Conservation (phyloP, 2,113 vertebrate genomes). For the Dryoscopus gambensis region DNA sequence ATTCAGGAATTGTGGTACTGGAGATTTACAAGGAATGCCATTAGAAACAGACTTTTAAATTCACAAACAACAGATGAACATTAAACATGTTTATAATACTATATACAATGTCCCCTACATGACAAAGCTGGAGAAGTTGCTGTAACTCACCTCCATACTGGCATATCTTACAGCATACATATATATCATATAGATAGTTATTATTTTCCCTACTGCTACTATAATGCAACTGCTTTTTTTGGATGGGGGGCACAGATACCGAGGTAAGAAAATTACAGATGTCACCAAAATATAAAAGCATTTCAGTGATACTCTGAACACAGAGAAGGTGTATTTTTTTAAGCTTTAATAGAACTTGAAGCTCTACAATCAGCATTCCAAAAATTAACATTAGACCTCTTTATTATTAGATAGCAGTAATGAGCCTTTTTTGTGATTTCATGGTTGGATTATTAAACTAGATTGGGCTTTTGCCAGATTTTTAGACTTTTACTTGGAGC, state of each 20-base stretch:
- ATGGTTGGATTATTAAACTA: constrained; percentile 2
- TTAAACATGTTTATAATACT: not conserved
- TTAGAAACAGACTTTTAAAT: not conserved
- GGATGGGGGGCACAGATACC: not conserved
- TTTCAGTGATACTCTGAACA: not conserved
- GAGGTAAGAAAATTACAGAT: not conserved
- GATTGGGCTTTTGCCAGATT: not conserved
- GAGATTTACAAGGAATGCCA: not conserved
- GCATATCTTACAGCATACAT: not conserved
- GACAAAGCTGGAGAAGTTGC: not conserved
- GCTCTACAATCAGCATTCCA: not conserved
- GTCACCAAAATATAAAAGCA: not conserved
- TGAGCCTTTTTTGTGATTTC: not conserved
- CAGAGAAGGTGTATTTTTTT: not conserved
- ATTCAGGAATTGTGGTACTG: not conserved
- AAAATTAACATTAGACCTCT: not conserved
- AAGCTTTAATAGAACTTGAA: not conserved
- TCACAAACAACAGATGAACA: constrained; percentile 37
- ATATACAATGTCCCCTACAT: not conserved
- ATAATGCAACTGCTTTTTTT: not conserved
- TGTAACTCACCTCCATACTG: not conserved
- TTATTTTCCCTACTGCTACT: not conserved
- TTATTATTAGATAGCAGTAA: not conserved
- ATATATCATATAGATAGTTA: not conserved
- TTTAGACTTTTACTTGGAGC: not conserved